Percentiles rank a stretch among this genome's conserved stretches.
phyloP scores from a whole-genome alignment of 2,113 vertebrate genomes.

The Pachyramphus minor region DNA sequence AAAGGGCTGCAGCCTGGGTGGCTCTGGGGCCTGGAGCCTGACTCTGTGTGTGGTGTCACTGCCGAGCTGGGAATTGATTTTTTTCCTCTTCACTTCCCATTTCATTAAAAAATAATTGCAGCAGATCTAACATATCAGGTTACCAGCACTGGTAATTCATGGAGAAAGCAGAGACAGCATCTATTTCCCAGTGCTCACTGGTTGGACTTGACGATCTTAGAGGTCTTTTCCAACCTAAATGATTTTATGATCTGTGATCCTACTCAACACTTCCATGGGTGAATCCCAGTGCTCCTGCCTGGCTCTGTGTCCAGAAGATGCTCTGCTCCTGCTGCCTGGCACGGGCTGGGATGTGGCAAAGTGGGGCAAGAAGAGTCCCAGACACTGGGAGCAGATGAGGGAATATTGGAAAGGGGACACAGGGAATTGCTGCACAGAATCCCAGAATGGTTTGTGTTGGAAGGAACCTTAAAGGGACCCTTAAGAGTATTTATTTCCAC shows the following conservation, averaged over 20 bases:
- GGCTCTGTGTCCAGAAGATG: neutral
- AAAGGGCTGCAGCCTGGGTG: neutral
- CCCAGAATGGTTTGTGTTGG: neutral
- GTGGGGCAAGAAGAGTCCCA: neutral
- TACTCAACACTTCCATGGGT: neutral
- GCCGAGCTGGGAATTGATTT: neutral
- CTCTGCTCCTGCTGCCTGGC: neutral
- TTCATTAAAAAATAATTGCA: neutral
- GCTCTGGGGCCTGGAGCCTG: neutral
- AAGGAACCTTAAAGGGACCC: neutral
- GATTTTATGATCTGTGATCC: too few relatives aligned
- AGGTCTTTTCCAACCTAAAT: rapidly evolving
- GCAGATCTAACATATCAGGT: neutral
- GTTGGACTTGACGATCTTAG: rapidly evolving
- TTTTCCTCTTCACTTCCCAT: neutral
- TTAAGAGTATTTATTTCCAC: neutral
- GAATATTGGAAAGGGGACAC: neutral
- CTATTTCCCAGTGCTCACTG: neutral
- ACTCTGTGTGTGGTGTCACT: neutral
- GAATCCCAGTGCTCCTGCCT: neutral
- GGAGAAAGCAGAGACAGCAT: neutral
- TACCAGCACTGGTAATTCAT: rapidly evolving
- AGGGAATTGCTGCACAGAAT: rapidly evolving
- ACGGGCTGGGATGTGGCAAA: neutral
- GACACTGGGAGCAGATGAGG: neutral